Evolutionary conservation across 2,113 vertebrate genomes (phyloP), one percentile per base, ranked within the genome.

Genomic region (Felis chaus): DNA sequence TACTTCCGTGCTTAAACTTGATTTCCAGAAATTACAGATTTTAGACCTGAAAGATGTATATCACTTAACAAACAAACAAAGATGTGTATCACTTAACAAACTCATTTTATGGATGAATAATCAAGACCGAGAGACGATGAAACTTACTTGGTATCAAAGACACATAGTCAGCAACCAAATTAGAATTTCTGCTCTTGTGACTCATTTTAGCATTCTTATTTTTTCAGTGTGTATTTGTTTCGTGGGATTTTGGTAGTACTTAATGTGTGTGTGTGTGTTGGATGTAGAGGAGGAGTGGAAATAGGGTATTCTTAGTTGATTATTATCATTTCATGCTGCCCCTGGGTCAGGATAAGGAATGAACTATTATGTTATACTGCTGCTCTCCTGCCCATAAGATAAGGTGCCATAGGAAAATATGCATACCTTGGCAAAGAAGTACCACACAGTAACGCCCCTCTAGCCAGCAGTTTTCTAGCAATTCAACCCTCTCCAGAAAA

Each of bases 201-300:
- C 21, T 89, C 10, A 68, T 65, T 69, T 80, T 13, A 55, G 15
- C 53, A 5, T 95, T 96, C 53, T 53, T 4, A 14, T 0, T 73
- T 53, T 69, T 71, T 68, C 19, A 48, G 1, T 48, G 29, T 88
- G 61, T 33, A 53, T 31, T 57, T 83, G 61, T 87, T 74, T 4
- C 84, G 84, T 91, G 82, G 74, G 53, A 39, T 84, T 95, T 93
- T 66, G 55, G 39, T 79, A 71, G 41, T 94, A 61, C 61, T 91
- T 87, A 8, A 45, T 45, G 45, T 45, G 45, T 45, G 45, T 45
- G 45, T 81, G 23, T 85, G 48, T 87, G 23, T 48, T 94, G 65
- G 63, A 95, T 39, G 45, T 93, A 19, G 50, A 57, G 9, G 61
- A 14, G 18, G 68, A 71, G 9, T 96, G 16, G 41, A 5, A 78